Evolutionary conservation across 2,797 vertebrate genomes (phyloP), one percentile per base, ranked within the genome.

Genomic region (Chloroceryle inda): DNA sequence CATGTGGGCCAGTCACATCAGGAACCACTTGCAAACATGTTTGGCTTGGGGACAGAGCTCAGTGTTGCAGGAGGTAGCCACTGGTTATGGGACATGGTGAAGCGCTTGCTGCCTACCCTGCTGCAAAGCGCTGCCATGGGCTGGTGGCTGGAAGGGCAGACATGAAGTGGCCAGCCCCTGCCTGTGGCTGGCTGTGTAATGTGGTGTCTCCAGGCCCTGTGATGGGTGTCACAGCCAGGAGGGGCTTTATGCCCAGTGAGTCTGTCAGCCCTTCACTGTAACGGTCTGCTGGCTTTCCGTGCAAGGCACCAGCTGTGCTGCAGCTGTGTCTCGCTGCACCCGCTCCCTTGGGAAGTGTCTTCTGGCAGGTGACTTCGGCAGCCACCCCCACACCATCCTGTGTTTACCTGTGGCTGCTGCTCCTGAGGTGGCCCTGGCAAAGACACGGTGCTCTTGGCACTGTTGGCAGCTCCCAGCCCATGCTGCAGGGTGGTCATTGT

Each of bases 1-100:
- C 0, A 1, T 2, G 0, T 0, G 1, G 21, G 21, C 18, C 18
- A 12, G 56, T 31, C 14, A 2, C 0, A 0, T 44, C 29, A 52
- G 58, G 35, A 59, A 24, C 38, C 13, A 3, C 40, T 3, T 21
- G 12, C 59, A 49, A 50, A 19, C 11, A 1, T 11, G 26, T 69
- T 20, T 59, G 83, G 14, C 12, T 24, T 22, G 42, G 64, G 42
- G 12, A 5, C 33, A 33, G 72, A 16, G 26, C 40, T 44, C 75
- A 17, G 33, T 50, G 68, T 79, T 69, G 86, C 61, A 62, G 37
- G 88, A 56, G 77, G 24, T 6, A 12, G 47, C 20, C 11, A 1
- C 7, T 1, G 3, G 29, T 29, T 68, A 5, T 1, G 35, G 53
- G 45, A 27, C 6, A 1, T 50, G 37, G 77, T 1, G 0, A 22